Base-by-base conservation (phyloP, 2,113 vertebrate species). In the Amphiprion ocellaris region DNA sequence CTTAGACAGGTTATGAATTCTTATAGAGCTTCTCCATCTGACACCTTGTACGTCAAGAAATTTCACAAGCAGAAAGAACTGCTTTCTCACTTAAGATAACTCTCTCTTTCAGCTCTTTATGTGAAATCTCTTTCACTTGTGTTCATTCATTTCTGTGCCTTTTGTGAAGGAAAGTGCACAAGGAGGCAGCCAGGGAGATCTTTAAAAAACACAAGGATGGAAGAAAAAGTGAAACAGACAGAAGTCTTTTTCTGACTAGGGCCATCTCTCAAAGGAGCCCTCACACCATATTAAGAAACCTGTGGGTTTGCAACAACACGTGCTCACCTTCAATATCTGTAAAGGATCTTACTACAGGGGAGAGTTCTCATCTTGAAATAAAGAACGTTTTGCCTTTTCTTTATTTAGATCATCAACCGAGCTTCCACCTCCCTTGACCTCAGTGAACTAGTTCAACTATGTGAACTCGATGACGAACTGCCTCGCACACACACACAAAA, bases 251-350 rank as follows among this genome's bases (percentile, higher is more conserved):
- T 84, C 59, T 55, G 65, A 76, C 60, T 41, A 47, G 80, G 72
- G 79, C 60, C 56, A 55, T 61, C 44, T 82, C 82, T 81, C 69
- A 74, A 53, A 83, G 77, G 68, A 79, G 30, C 47, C 7, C 41
- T 77, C 66, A 63, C 10, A 16, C 56, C 76, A 73, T 61, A 89
- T 78, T 76, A 66, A 79, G 49, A 82, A 82, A 87, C 55, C 41
- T 55, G 78, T 79, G 78, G 64, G 79, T 83, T 77, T 81, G 74
- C 68, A 47, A 52, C 9, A 79, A 77, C 46, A 83, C 19, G 21
- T 49, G 77, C 63, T 69, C 26, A n/a, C 66, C 28, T 71, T 37
- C 69, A 81, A 66, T 69, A 81, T 81, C 65, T 66, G 33, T 53
- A 47, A 58, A 72, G 71, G 62, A 47, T 14, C 74, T 84, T 69